phyloP scores from a whole-genome alignment of 2,888 invertebrate species.

The Drosophila percnosoma region DNA sequence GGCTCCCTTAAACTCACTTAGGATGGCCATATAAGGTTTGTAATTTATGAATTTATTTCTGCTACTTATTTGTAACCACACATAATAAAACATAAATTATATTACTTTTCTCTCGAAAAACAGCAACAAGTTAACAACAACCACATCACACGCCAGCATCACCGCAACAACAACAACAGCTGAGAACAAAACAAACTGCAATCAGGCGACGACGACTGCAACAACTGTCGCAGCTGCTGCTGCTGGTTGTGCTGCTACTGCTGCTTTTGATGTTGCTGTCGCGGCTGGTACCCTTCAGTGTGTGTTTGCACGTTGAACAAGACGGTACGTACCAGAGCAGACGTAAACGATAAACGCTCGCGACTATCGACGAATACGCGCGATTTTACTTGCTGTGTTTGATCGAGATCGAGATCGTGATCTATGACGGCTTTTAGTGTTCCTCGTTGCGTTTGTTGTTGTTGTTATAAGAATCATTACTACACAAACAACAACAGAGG shows the following conservation, averaged over 20 bases:
- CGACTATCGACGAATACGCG: conserved; percentile 33
- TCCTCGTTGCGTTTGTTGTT: conserved; percentile 15
- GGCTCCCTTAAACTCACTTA: background rate
- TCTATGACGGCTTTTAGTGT: conserved; percentile 60
- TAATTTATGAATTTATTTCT: background rate
- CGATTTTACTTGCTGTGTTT: conserved; percentile 28
- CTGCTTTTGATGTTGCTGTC: conserved; percentile 49
- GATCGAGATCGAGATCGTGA: conserved; percentile 43
- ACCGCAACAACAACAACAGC: conserved; percentile 63
- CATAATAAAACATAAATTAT: too few species aligned
- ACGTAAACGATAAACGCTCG: conserved; percentile 42
- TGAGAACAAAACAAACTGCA: conserved; percentile 78
- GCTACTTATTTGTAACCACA: too few species aligned
- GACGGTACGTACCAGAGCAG: conserved; percentile 55
- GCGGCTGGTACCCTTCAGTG: conserved; percentile 65
- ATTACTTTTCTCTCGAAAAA: conserved; percentile 59
- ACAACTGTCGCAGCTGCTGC: conserved; percentile 37
- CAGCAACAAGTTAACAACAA: conserved; percentile 55
- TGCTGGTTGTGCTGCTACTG: conserved; percentile 23
- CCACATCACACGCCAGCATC: conserved; percentile 49
- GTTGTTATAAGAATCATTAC: conserved; percentile 40
- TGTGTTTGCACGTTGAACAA: conserved; percentile 81
- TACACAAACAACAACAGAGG: conserved; percentile 34
- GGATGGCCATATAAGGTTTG: conserved; percentile 52
- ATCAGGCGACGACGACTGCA: conserved; percentile 58